Evolutionary conservation across 2,797 vertebrate species (phyloP), one percentile per base, ranked within the genome.

Genomic region (Crocidura indochinensis): DNA sequence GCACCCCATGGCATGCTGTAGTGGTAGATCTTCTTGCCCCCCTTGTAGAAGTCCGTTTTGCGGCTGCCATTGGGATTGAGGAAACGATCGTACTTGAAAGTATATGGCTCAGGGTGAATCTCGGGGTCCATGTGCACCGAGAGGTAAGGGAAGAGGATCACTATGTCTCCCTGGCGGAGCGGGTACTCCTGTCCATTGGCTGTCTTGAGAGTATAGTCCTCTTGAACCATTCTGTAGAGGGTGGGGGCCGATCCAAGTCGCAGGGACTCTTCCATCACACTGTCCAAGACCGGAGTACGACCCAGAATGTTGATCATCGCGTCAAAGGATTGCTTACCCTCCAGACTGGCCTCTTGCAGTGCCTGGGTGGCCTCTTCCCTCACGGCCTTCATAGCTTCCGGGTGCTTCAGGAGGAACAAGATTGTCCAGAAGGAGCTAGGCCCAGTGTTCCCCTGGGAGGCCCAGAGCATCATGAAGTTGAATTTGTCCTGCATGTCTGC

Each of bases 1-100:
- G 98, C 98, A 0, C 99, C 99, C 99, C 99, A 99, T 0, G 99
- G 99, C 99, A 99, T 99, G 97, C 1, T 98, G 94, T 97, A 98
- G 49, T 98, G 98, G 92, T 98, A 99, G 90, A 99, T 93, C 90
- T 97, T 99, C 93, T 98, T 98, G 22, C 98, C 99, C 0, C 94
- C 95, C 95, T 98, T 99, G 95, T 98, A 99, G 96, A 99, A 99
- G 26, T 98, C 96, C 0, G 97, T 98, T 84, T 98, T 99, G 91
- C 95, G 98, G 94, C 93, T 98, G 31, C 98, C 98, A 0, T 98
- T 97, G 1, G 98, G 94, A 44, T 98, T 98, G 24, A 99, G 96
- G 27, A 99, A 99, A 26, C 99, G 98, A 80, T 99, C 38, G 0
- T 98, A 99, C 92, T 98, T 99, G 94, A 99, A 99, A 56, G 95